A percentile compares a stretch with the other conserved stretches of the same genome.
These are phyloP conservation scores for Caenorhabditis drosophilae DNA, from an alignment of 2,888 invertebrate genomes.

Conservation along the genomic window DNA sequence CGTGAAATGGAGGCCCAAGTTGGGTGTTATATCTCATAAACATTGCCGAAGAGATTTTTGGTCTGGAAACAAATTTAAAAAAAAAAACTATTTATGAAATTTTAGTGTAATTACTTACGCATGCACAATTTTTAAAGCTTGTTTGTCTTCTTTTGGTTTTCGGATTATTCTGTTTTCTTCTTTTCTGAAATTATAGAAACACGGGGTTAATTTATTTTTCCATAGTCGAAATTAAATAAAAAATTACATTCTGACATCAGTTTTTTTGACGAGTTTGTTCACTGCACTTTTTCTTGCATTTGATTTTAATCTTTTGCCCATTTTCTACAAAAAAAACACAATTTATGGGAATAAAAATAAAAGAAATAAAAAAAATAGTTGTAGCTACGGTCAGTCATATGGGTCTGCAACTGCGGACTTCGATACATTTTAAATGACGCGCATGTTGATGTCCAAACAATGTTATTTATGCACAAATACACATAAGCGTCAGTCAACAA, in stretches of 20 bases:
- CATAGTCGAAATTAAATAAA: too few species aligned
- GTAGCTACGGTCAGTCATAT: conserved; percentile 1
- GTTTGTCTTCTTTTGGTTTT: conserved; percentile 64
- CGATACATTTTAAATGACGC: conserved; percentile 9
- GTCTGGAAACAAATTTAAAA: conserved; percentile 41
- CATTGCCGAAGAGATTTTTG: conserved; percentile 78
- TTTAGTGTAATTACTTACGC: conserved; percentile 50
- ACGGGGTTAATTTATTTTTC: too few species aligned
- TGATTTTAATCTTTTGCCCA: conserved; percentile 53
- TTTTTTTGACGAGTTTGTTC: conserved; percentile 64
- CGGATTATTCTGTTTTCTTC: conserved; percentile 62
- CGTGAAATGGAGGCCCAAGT: conserved; percentile 95
- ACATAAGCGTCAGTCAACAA: too few species aligned
- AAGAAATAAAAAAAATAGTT: not conserved
- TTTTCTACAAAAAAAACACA: conserved; percentile 14
- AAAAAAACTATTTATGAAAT: not conserved
- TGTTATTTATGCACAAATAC: too few species aligned
- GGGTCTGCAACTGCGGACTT: conserved; percentile 1
- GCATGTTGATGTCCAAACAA: not conserved
- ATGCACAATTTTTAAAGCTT: conserved; percentile 60
- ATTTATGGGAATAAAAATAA: not conserved
- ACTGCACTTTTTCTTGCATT: conserved; percentile 43
- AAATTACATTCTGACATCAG: conserved; percentile 65
- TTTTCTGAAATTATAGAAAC: conserved; percentile 63
- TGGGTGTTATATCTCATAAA: conserved; percentile 98